These are phyloP conservation scores for Melopsittacus undulatus DNA, from an alignment of 2,797 vertebrate genomes.

Conservation along the genomic window DNA sequence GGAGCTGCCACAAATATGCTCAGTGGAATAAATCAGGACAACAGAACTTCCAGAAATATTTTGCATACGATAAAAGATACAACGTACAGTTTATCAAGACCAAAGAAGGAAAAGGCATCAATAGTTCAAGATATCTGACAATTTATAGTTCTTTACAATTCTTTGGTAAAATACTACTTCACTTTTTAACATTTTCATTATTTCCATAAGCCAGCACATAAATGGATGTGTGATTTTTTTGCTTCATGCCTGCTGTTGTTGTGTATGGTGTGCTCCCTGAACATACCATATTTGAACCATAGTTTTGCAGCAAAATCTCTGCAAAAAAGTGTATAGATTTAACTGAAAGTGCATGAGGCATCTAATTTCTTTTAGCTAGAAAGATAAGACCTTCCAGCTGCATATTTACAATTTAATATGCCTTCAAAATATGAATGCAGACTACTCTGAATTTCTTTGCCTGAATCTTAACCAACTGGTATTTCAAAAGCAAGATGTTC, in stretches of 20 bases:
- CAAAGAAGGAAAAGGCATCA: not conserved
- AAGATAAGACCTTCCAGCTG: not conserved
- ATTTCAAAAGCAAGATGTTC: not conserved
- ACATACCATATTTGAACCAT: not conserved
- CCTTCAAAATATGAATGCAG: not conserved
- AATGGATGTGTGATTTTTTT: not conserved
- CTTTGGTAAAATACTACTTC: not conserved
- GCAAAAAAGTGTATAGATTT: not conserved
- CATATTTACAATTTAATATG: not conserved
- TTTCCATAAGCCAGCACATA: not conserved
- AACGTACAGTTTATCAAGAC: not conserved
- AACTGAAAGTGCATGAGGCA: not conserved
- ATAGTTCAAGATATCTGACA: not conserved
- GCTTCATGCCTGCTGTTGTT: not conserved
- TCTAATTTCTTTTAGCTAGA: not conserved
- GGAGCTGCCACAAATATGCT: not conserved
- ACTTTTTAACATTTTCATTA: not conserved
- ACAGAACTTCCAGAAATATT: not conserved
- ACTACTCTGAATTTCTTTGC: not conserved
- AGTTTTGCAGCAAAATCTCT: not conserved
- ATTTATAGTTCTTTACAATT: not conserved
- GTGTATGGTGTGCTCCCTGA: not conserved
- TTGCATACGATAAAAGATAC: not conserved
- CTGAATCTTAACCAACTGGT: not conserved
- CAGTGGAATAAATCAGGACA: not conserved